A percentile compares a stretch with the other conserved stretches of the same genome.
These are phyloP conservation scores for Chiloscyllium punctatum DNA, from an alignment of 2,797 vertebrate species.

Conservation along the genomic window DNA sequence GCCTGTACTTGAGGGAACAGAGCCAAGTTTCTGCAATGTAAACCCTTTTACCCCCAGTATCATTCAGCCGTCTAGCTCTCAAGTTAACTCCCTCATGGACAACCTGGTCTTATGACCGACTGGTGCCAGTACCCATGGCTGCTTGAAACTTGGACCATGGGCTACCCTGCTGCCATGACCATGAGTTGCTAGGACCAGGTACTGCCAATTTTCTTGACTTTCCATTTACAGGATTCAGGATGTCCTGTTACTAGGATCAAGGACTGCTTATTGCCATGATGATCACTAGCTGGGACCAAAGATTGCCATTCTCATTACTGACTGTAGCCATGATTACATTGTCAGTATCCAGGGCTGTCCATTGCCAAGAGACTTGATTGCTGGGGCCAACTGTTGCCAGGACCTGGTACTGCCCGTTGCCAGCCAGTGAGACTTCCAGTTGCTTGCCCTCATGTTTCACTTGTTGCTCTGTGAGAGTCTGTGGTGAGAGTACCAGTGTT, in stretches of 20 bases:
- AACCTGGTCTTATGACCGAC: neutral
- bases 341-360: neutral
- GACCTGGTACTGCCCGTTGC: neutral
- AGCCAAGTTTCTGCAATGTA: neutral
- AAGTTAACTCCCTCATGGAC: neutral
- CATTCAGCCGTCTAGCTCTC: neutral
- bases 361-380: neutral
- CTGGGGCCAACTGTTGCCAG: neutral
- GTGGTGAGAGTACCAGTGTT: neutral
- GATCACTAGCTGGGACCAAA: no score
- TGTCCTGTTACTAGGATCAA: no score
- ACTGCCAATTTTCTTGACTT: no score
- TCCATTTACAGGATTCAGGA: neutral
- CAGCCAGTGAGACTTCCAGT: neutral
- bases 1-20: neutral
- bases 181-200: no score
- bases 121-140: no score
- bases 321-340: no score
- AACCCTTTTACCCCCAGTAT: neutral
- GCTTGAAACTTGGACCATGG: no score
- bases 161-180: neutral
- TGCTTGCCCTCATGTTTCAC: neutral
- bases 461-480: neutral
- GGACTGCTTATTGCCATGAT: neutral
- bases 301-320: neutral